Evolutionary conservation across 2,888 invertebrate genomes (phyloP).

Genomic region (Drosophila testacea): DNA sequence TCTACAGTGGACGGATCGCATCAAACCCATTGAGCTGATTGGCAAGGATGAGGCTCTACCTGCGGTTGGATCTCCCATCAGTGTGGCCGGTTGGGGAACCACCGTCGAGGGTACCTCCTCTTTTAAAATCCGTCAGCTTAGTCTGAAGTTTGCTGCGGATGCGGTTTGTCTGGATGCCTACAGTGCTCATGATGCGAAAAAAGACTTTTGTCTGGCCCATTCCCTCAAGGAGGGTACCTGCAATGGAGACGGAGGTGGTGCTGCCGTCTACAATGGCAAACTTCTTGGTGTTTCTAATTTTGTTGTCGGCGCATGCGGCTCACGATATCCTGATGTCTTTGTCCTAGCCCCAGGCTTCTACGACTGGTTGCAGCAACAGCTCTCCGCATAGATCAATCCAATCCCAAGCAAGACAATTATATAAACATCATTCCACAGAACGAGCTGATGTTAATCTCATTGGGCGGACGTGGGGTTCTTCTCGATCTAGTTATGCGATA

Average conservation of each 20-base stretch:
- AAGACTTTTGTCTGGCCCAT: constrained; percentile 77
- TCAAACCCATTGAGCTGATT: constrained; percentile 69
- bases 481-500: background rate
- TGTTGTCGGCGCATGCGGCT: constrained; percentile 80
- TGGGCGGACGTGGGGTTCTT: background rate
- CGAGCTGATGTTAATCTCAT: background rate
- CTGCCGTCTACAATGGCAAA: constrained; percentile 71
- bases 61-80: constrained; percentile 53
- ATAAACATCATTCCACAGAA: background rate
- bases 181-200: constrained; percentile 43
- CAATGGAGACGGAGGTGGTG: constrained; percentile 82
- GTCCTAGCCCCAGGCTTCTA: constrained; percentile 58
- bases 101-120: constrained; percentile 59
- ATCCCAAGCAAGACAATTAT: background rate
- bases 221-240: constrained; percentile 77
- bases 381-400: constrained; percentile 33
- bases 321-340: constrained; percentile 80
- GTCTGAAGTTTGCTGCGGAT: constrained; percentile 55
- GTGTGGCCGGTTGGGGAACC: constrained; percentile 83
- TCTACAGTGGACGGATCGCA: constrained; percentile 62
- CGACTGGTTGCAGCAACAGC: constrained; percentile 65
- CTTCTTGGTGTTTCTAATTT: constrained; percentile 77
- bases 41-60: constrained; percentile 48
- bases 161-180: constrained; percentile 69
- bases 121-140: constrained; percentile 68